Evolutionary conservation across 2,797 vertebrate species (phyloP).

Genomic region (Liparis tanakae): DNA sequence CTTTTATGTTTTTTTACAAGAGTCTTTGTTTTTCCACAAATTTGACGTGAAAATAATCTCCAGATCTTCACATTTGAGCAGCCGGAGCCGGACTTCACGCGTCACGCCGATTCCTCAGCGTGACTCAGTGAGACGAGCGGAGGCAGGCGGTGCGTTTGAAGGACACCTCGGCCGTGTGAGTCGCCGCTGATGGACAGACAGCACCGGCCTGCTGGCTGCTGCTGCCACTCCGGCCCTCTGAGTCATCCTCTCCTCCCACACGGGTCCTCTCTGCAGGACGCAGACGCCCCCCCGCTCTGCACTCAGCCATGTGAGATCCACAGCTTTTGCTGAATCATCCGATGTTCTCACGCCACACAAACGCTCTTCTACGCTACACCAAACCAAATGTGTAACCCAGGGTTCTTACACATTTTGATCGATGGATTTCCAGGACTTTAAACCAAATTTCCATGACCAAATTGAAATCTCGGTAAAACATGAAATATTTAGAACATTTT

Average conservation of each 20-base stretch:
- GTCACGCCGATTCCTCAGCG: too few relatives aligned
- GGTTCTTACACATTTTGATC: too few relatives aligned
- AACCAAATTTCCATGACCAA: too few relatives aligned
- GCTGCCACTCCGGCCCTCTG: conserved; percentile 38
- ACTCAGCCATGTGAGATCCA: conserved; percentile 42
- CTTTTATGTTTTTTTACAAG: too few relatives aligned
- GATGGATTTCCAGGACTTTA: too few relatives aligned
- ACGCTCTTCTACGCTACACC: background rate
- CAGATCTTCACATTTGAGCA: background rate
- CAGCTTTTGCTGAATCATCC: conserved; percentile 57
- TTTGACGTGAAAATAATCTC: background rate
- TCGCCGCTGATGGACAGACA: conserved; percentile 42
- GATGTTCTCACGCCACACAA: conserved; percentile 31
- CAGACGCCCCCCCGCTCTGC: conserved; percentile 24
- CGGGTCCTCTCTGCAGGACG: background rate
- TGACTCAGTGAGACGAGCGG: background rate
- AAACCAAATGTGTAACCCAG: conserved; percentile 27
- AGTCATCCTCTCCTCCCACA: conserved; percentile 22
- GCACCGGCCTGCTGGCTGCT: conserved; percentile 19
- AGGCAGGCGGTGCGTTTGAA: conserved; percentile 13
- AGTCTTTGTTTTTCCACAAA: too few relatives aligned
- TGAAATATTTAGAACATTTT: too few relatives aligned
- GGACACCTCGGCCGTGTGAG: conserved; percentile 24
- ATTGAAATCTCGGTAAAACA: too few relatives aligned
- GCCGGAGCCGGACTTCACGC: background rate